Conservation (phyloP, 2,797 vertebrate species). For the Glossophaga mutica region DNA sequence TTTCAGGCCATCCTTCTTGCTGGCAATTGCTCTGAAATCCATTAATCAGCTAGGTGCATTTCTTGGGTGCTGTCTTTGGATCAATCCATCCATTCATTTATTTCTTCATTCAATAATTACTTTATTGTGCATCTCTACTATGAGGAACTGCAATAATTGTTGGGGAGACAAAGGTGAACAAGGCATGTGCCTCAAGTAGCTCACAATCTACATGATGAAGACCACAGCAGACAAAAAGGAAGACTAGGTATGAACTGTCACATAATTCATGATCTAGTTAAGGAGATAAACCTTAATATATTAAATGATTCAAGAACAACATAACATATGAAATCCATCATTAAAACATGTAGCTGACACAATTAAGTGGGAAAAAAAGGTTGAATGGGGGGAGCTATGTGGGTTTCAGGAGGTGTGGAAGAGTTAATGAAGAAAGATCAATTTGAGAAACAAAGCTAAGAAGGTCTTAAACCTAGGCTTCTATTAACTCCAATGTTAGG, state of each 20-base stretch:
- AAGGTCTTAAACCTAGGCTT: not conserved
- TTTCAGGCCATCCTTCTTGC: not conserved
- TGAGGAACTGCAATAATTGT: not conserved
- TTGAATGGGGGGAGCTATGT: not conserved
- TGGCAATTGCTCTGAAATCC: not conserved
- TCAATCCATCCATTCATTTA: not conserved
- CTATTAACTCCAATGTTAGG: not conserved
- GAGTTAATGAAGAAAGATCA: not conserved
- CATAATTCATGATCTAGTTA: conserved; percentile 5
- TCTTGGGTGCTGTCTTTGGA: not conserved
- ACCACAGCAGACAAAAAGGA: not conserved
- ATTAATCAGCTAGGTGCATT: conserved; percentile 5
- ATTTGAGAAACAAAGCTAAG: conserved; percentile 34
- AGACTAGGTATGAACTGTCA: not conserved
- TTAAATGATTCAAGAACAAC: conserved; percentile 30
- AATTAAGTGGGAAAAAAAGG: not conserved
- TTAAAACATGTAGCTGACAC: conserved; percentile 6
- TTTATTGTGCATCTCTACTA: conserved; percentile 1
- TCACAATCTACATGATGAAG: not conserved
- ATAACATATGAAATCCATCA: not conserved
- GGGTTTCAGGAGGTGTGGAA: not conserved
- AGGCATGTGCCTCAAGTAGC: not conserved
- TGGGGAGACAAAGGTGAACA: not conserved
- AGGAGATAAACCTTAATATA: not conserved
- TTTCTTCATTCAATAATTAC: not conserved